These are phyloP conservation scores for Julus scanicus DNA, from an alignment of 2,888 invertebrate species.

Conservation along the genomic window DNA sequence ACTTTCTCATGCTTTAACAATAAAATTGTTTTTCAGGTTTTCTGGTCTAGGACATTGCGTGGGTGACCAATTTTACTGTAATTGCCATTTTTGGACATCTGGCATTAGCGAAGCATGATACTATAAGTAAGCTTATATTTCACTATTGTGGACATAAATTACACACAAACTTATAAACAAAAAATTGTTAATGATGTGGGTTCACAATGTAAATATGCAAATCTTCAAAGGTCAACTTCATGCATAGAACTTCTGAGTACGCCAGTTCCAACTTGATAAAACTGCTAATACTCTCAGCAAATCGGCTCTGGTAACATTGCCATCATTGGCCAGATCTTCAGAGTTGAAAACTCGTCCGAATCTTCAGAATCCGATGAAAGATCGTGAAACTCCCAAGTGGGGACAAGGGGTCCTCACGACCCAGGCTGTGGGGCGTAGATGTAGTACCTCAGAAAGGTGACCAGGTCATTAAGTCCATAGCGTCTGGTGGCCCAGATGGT, in stretches of 20 bases:
- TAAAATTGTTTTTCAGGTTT: not conserved
- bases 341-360: not conserved
- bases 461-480: constrained; percentile 36
- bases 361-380: not conserved
- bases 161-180: not conserved
- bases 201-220: too few species aligned
- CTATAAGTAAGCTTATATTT: too few species aligned
- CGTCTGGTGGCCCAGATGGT: constrained; percentile 41
- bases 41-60: not conserved
- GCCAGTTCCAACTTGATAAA: too few species aligned
- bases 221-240: too few species aligned
- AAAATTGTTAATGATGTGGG: too few species aligned
- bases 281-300: too few species aligned
- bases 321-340: not conserved
- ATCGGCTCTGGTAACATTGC: not conserved
- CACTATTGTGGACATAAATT: too few species aligned
- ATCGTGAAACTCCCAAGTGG: not conserved
- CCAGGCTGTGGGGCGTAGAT: not conserved
- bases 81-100: constrained; percentile 1
- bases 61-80: not conserved
- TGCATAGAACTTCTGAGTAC: too few species aligned
- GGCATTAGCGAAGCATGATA: not conserved
- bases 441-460: constrained; percentile 38
- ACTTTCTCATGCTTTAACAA: not conserved
- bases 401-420: not conserved